Evolutionary conservation across 2,888 invertebrate genomes (phyloP).

Genomic region (Agrilus cyanescens): DNA sequence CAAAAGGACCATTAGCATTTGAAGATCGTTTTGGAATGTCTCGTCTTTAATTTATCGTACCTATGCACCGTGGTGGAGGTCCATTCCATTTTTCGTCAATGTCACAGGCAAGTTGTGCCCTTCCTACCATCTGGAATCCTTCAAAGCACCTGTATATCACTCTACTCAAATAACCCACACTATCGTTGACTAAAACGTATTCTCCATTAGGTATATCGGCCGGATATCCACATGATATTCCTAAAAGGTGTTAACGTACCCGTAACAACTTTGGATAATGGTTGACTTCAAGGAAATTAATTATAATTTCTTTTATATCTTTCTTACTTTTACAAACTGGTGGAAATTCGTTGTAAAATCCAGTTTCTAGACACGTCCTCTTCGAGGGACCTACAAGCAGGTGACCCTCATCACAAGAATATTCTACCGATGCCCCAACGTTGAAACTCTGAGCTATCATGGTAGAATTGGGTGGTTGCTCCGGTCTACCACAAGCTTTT

Average conservation of each 20-base stretch:
- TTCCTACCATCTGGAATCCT: constrained; percentile 76
- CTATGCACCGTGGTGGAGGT: constrained; percentile 79
- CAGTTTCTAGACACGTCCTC: constrained; percentile 77
- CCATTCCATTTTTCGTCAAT: constrained; percentile 91
- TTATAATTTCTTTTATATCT: constrained; percentile 3
- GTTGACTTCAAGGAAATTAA: neutral
- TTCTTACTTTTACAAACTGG: constrained; percentile 83
- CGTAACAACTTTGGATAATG: neutral
- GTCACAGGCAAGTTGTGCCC: constrained; percentile 76
- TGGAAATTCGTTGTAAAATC: constrained; percentile 88
- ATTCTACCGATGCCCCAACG: constrained; percentile 74
- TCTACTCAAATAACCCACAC: constrained; percentile 75
- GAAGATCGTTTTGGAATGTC: neutral
- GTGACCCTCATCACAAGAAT: constrained; percentile 76
- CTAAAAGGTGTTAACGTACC: constrained; percentile 35
- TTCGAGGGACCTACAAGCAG: constrained; percentile 74
- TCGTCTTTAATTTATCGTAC: constrained; percentile 37
- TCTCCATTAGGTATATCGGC: constrained; percentile 75
- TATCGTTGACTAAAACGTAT: constrained; percentile 71
- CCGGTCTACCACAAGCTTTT: constrained; percentile 81
- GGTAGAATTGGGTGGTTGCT: constrained; percentile 87
- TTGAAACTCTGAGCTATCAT: constrained; percentile 65
- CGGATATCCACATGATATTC: constrained; percentile 81
- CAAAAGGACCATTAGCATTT: constrained; percentile 1
- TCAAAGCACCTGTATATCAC: constrained; percentile 74